phyloP scores from a whole-genome alignment of 2,888 invertebrate genomes.

The Urechis unicinctus region DNA sequence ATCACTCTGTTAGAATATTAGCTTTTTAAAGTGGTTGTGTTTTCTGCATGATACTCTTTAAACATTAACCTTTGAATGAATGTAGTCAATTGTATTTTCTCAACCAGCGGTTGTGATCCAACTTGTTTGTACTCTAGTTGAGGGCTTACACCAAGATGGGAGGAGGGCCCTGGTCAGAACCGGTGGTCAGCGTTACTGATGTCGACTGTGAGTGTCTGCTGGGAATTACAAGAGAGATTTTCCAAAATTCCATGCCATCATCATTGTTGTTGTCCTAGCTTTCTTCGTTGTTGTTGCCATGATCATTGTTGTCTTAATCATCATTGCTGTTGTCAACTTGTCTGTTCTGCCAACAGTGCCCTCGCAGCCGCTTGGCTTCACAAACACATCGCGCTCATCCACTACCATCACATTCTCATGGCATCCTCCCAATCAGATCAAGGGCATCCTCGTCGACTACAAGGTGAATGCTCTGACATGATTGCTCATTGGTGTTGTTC shows the following conservation, averaged over 20 bases:
- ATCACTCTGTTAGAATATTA: too few species aligned
- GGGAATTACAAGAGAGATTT: too few species aligned
- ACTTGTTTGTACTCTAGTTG: constrained; percentile 24
- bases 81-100: too few species aligned
- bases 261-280: neutral
- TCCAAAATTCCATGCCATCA: neutral
- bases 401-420: constrained; percentile 36
- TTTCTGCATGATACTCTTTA: too few species aligned
- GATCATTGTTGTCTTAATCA: too few species aligned
- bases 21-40: too few species aligned
- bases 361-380: constrained; percentile 1
- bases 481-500: neutral
- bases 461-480: constrained; percentile 41
- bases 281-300: too few species aligned
- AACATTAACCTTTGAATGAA: too few species aligned
- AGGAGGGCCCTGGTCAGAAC: constrained; percentile 16
- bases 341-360: too few species aligned
- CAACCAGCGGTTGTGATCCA: too few species aligned
- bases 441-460: constrained; percentile 54
- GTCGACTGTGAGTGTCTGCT: constrained; percentile 14
- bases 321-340: too few species aligned
- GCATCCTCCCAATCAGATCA: constrained; percentile 53
- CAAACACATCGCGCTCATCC: constrained; percentile 15
- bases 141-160: constrained; percentile 37
- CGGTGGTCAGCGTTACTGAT: constrained; percentile 12